These are phyloP conservation scores for Standfussiana lucernea DNA, from an alignment of 2,888 invertebrate genomes.

Conservation along the genomic window DNA sequence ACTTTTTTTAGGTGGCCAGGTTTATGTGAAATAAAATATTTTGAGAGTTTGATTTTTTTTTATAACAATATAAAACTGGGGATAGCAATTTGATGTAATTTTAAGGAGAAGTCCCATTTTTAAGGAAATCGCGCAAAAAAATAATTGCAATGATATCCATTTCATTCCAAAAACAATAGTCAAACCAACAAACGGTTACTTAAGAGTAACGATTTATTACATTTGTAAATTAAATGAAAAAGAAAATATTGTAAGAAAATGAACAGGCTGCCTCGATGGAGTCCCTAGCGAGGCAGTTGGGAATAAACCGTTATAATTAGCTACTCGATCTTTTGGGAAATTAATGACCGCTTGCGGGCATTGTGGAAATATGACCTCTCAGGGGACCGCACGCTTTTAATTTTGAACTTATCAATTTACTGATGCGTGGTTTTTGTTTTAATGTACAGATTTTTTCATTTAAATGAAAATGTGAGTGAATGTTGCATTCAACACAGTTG, in stretches of 20 bases:
- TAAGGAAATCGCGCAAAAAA: not conserved
- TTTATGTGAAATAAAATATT: not conserved
- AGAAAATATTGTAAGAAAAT: conserved; percentile 66
- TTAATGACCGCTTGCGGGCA: conserved; percentile 64
- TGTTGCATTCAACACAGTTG: not conserved
- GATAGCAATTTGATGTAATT: not conserved
- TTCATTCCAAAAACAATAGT: conserved; percentile 11
- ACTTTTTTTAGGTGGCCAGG: not conserved
- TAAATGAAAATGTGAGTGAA: not conserved
- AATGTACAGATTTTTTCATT: not conserved
- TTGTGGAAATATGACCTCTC: conserved; percentile 47
- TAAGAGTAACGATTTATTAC: conserved; percentile 60
- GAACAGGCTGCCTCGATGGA: conserved; percentile 45
- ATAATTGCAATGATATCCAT: conserved; percentile 11
- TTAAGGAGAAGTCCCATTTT: not conserved
- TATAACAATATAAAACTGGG: not conserved
- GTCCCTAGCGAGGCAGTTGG: conserved; percentile 63
- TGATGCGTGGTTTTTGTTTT: conserved; percentile 37
- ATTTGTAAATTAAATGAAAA: conserved; percentile 60
- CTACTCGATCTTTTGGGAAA: conserved; percentile 69
- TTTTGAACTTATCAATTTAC: conserved; percentile 53
- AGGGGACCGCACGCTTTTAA: conserved; percentile 51
- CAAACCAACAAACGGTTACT: conserved; percentile 31
- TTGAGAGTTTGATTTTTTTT: not conserved
- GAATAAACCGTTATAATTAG: conserved; percentile 67